Base-by-base conservation (phyloP, 2,797 vertebrate species). In the Nannoperca obscura region DNA sequence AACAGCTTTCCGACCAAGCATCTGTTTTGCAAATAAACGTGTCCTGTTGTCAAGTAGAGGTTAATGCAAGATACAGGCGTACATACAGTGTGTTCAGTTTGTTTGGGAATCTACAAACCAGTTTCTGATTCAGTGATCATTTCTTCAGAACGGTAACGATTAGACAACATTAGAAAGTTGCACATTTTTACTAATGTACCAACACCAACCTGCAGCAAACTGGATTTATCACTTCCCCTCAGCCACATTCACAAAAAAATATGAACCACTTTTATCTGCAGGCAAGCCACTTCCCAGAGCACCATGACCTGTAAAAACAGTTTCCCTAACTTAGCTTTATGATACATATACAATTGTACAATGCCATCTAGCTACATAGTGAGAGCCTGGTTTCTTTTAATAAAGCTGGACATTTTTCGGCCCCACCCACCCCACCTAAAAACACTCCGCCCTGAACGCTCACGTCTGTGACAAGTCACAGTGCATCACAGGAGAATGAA, bases 321-420 rank as follows among this genome's bases (percentile, higher is more conserved):
- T 69, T 81, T 42, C 90, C 87, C 87, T 71, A 88, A 79, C 71
- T 76, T 27, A 80, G 82, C 75, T 85, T 85, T 88, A 88, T 86
- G 87, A 91, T 90, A 88, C 89, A 93, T 89, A 91, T 89, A 91
- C 84, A 91, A 90, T 88, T 92, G 85, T 89, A 93, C 92, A 92
- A 91, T 81, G 86, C 83, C 52, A 50, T 77, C 88, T 84, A 92
- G 89, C 91, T 94, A 94, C 86, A 88, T 77, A 78, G 88, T 74
- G 85, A 91, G 86, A 90, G 86, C 86, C 67, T 86, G 32, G 71
- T 78, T 85, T 87, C 15, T 80, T 83, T 83, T 73, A 22, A 83
- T 82, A 82, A 91, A 88, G 86, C 85, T 74, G 66, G 85, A 86
- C 60, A 66, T 80, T 64, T 61, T 66, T 10, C 2, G 3, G 7